A percentile compares a stretch with the other conserved stretches of the same genome.
Evolutionary conservation across 2,113 vertebrate species (phyloP).

Genomic region (Sinosuthora webbiana): DNA sequence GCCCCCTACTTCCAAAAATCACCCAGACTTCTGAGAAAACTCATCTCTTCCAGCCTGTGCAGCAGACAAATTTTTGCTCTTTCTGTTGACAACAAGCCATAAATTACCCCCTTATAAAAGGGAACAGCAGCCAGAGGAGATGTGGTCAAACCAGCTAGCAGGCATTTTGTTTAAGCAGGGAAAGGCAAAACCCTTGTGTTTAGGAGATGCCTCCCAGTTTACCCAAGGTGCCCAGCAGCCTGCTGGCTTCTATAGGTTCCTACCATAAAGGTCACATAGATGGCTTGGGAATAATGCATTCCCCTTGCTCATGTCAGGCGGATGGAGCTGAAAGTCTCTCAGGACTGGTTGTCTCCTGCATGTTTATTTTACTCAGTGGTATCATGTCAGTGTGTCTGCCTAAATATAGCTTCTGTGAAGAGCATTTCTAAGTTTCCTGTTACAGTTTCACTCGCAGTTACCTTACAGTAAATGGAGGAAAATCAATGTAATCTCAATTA

Average conservation of each 20-base stretch:
- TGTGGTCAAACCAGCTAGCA: not conserved
- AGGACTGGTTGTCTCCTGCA: slow-evolving; percentile 67
- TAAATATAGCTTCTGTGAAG: slow-evolving; percentile 75
- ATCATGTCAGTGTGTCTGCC: slow-evolving; percentile 74
- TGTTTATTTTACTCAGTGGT: slow-evolving; percentile 76
- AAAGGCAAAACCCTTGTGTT: not conserved
- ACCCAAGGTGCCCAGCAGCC: not conserved
- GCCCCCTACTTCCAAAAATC: not conserved
- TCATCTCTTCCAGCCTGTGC: not conserved
- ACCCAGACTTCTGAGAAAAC: not conserved
- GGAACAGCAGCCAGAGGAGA: not conserved
- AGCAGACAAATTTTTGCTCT: slow-evolving; percentile 15
- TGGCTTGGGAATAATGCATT: slow-evolving; percentile 48
- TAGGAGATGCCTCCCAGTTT: slow-evolving; percentile 8
- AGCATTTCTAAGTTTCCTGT: slow-evolving; percentile 74
- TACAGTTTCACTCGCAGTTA: slow-evolving; percentile 65
- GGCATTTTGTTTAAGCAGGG: not conserved
- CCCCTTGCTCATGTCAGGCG: slow-evolving; percentile 27
- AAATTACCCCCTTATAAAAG: slow-evolving; percentile 28
- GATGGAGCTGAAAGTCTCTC: slow-evolving; percentile 55
- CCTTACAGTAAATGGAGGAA: slow-evolving; percentile 70
- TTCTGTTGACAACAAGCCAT: slow-evolving; percentile 29
- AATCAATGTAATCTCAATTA: slow-evolving; percentile 69
- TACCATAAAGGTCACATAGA: slow-evolving; percentile 43
- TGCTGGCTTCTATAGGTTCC: slow-evolving; percentile 6